Conservation (phyloP, 2,888 invertebrate species). For the Andrena minutula region DNA sequence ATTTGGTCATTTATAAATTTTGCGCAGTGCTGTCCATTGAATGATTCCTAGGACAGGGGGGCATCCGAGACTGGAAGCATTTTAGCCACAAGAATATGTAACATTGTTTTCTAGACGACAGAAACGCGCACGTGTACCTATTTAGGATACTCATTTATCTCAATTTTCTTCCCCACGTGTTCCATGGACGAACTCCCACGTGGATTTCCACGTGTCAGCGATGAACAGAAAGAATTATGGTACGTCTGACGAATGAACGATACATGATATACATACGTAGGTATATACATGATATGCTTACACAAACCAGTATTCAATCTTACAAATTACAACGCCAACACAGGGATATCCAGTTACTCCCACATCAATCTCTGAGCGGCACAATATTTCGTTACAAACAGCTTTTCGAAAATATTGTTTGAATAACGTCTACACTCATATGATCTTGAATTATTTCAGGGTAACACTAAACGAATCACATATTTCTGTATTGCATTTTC, state of each 20-base stretch:
- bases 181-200: conserved; percentile 18
- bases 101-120: conserved; percentile 19
- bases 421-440: no score
- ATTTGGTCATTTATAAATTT: no score
- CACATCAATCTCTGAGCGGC: no score
- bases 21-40: background rate
- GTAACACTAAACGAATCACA: background rate
- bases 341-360: background rate
- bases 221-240: conserved; percentile 5
- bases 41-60: background rate
- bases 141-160: conserved; percentile 47
- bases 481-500: no score
- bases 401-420: no score
- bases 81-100: background rate
- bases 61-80: background rate
- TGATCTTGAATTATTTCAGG: background rate
- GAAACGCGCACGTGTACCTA: conserved; percentile 47
- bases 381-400: background rate
- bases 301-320: background rate
- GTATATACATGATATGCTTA: background rate
- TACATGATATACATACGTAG: background rate
- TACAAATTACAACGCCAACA: conserved; percentile 7
- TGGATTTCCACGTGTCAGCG: conserved; percentile 23
- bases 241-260: conserved; percentile 5
- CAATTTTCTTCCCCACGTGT: conserved; percentile 41